These are phyloP conservation scores for Drosophila ficusphila DNA, from an alignment of 1,140 invertebrate genomes.

Conservation along the genomic window DNA sequence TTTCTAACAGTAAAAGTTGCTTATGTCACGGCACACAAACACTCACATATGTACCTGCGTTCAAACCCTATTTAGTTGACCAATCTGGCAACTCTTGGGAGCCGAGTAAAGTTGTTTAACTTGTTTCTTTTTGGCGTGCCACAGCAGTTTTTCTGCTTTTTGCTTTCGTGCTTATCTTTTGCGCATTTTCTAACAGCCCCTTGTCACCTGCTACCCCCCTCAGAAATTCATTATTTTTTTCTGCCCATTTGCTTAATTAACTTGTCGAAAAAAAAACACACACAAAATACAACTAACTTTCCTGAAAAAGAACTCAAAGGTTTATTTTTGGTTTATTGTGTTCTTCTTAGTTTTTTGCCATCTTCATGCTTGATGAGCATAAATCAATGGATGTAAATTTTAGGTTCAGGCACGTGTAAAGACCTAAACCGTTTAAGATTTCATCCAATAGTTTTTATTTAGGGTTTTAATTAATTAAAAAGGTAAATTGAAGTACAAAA, in stretches of 20 bases:
- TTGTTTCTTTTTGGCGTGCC: constrained; percentile 81
- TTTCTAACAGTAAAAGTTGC: constrained; percentile 82
- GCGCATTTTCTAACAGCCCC: constrained; percentile 61
- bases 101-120: constrained; percentile 76
- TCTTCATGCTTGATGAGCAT: constrained; percentile 13
- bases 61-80: constrained; percentile 50
- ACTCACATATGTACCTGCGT: constrained; percentile 17
- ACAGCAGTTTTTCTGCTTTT: constrained; percentile 69
- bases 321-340: constrained; percentile 7
- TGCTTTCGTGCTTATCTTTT: constrained; percentile 67
- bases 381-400: constrained; percentile 25
- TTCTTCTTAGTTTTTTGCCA: constrained; percentile 13
- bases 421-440: background rate
- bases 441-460: background rate
- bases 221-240: constrained; percentile 38
- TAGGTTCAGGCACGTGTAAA: constrained; percentile 13
- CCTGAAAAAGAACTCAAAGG: constrained; percentile 40
- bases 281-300: constrained; percentile 25
- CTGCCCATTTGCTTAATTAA: constrained; percentile 63
- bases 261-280: constrained; percentile 53
- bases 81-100: constrained; percentile 67
- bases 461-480: background rate
- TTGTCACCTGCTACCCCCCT: constrained; percentile 13
- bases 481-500: too few relatives aligned
- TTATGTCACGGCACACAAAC: constrained; percentile 68